Base-by-base conservation (phyloP, 2,888 invertebrate species). In the Drosophila neotestacea region DNA sequence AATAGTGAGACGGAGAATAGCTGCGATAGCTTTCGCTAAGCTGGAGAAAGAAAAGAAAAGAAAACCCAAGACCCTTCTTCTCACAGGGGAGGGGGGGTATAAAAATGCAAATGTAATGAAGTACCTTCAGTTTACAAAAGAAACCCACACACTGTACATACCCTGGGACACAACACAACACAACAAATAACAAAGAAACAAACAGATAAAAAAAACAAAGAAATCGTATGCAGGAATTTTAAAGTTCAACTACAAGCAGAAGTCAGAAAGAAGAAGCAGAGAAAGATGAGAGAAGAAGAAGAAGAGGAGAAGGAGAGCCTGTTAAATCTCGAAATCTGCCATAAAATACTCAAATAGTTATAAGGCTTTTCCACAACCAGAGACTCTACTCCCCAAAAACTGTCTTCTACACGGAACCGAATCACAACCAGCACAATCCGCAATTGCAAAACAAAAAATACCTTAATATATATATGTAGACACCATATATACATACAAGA, bases 1-100 rank as follows among this genome's bases (percentile, higher is more conserved):
- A 91, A 86, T 62, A 92, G 91, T 72, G 92, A 92, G 74, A 85
- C 92, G 46, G 93, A 93, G 70, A 93, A 92, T 63, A 92, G 92
- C 67, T 92, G 92, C 68, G 93, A 93, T 67, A 92, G 93, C 62
- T 77, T 87, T 44, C 71, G 87, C 27, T 84, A 85, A 70, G 34
- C 38, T 13, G 16, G 4, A n/a, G 28, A 32, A 39, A 7, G 46
- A 54, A n/a, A 38, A 39, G 58, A 38, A 62, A 72, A 67, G 48
- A 84, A 73, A 22, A 22, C 22, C 3, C 22, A 22, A 22, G 22
- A 22, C 22, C 22, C 22, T 22, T 22, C 2, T 22, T 22, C 2
- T 22, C 22, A 22, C 3, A 22, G 22, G 22, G 22, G 22, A 22
- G 22, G 22, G 2, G 22, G 22, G 22, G 2, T 22, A 3, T 22